Evolutionary conservation across 2,888 invertebrate species (phyloP).

Genomic region (Zhengitettix transpicula): DNA sequence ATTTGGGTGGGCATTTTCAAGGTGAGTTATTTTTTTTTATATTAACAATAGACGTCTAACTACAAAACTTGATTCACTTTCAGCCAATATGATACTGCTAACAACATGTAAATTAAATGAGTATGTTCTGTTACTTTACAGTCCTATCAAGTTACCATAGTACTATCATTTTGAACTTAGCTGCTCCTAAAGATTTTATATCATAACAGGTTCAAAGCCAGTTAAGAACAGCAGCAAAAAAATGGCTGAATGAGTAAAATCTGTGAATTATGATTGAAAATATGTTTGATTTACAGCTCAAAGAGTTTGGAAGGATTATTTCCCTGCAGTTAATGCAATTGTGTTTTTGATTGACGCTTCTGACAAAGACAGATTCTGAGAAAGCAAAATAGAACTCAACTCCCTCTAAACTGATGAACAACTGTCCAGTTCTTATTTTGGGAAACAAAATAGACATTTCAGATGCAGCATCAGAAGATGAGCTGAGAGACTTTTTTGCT

Average conservation of each 20-base stretch:
- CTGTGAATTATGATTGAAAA: neutral
- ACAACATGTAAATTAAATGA: no score
- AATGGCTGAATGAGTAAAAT: no score
- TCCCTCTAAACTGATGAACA: slow-evolving; percentile 89
- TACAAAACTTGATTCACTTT: neutral
- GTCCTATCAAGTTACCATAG: no score
- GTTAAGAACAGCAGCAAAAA: no score
- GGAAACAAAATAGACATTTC: slow-evolving; percentile 99
- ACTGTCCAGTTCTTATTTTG: slow-evolving; percentile 91
- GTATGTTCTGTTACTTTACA: no score
- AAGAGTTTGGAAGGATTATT: slow-evolving; percentile 99
- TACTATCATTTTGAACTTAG: no score
- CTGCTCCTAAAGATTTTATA: no score
- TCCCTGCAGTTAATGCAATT: slow-evolving; percentile 98
- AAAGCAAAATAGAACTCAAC: slow-evolving; percentile 81
- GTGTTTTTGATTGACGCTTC: slow-evolving; percentile 96
- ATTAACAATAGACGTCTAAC: neutral
- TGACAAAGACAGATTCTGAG: slow-evolving; percentile 77
- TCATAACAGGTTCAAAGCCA: no score
- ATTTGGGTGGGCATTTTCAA: slow-evolving; percentile 97
- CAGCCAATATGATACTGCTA: no score
- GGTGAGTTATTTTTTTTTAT: slow-evolving; percentile 27
- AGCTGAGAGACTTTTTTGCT: slow-evolving; percentile 81
- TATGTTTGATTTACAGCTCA: slow-evolving; percentile 47
- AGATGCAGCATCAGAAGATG: slow-evolving; percentile 94